Evolutionary conservation across 2,888 invertebrate species (phyloP).

Genomic region (Dicyrtoma fusca): DNA sequence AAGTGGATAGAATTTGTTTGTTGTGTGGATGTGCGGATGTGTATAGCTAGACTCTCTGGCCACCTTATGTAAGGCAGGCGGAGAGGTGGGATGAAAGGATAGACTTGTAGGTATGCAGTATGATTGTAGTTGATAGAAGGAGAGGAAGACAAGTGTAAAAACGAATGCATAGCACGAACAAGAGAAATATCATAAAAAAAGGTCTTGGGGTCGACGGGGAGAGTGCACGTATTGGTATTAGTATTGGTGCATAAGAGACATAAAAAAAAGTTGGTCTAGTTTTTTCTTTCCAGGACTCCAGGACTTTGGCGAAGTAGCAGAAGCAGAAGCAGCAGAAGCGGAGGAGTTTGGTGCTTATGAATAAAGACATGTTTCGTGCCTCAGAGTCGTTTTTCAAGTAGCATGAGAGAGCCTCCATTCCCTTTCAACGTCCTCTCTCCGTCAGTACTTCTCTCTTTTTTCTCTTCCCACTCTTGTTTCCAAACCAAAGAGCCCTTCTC

Average conservation of each 20-base stretch:
- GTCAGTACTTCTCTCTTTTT: neutral
- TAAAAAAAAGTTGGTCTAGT: neutral
- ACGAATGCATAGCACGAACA: neutral
- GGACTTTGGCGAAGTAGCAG: neutral
- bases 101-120: too few relatives aligned
- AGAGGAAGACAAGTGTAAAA: neutral
- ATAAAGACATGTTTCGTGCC: slow-evolving; percentile 42
- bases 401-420: slow-evolving; percentile 16
- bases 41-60: neutral
- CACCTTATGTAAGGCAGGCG: neutral
- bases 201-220: slow-evolving; percentile 1
- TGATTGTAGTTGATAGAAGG: neutral
- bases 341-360: slow-evolving; percentile 17
- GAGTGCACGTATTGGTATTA: too few relatives aligned
- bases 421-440: slow-evolving; percentile 28
- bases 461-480: slow-evolving; percentile 9
- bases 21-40: too few relatives aligned
- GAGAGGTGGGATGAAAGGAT: neutral
- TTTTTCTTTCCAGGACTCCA: too few relatives aligned
- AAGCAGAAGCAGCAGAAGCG: neutral
- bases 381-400: slow-evolving; percentile 42
- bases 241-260: slow-evolving; percentile 5
- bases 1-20: too few relatives aligned
- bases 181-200: neutral
- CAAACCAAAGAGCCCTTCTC: slow-evolving; percentile 22